Evolutionary conservation across 2,113 vertebrate species (phyloP), one percentile per base, ranked within the genome.

Genomic region (Gymnorhina tibicen): DNA sequence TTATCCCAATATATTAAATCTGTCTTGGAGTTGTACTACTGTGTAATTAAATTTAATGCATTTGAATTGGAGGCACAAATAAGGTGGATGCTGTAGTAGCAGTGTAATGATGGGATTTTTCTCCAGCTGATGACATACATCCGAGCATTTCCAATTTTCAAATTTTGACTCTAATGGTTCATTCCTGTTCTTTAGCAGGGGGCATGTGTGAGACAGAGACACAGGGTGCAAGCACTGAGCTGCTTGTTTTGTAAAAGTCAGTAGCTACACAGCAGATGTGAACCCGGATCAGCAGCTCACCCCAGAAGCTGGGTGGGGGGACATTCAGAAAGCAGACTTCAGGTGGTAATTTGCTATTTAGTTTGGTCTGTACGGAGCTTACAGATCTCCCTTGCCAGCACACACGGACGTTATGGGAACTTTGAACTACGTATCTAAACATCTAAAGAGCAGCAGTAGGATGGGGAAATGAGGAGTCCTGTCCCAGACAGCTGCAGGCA

Each of bases 1-100:
- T 53, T 69, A 85, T 30, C 56, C 60, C 44, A 68, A 17, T 75
- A 37, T n/a, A 60, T 58, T 84, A 92, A 89, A 85, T 89, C 52
- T 95, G 82, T 87, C 95, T 77, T 80, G 49, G 75, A 92, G 55
- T 91, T 93, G 75, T 62, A 85, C n/a, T 92, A 55, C 84, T 69
- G 52, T 66, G 56, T 95, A 95, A 96, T 97, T 83, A 96, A 88
- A 46, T 85, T 96, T 91, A 94, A 68, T 83, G 23, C 47, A 55
- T 87, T 90, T 62, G 27, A 66, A 75, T 82, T 49, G 10, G 59
- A 81, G 88, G 32, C 78, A 76, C 64, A 97, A 93, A 76, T 66
- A 95, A 91, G 75, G 91, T 60, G 21, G 39, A 93, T 91, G 87
- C 30, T 80, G 42, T 81, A 72, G 80, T 23, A 63, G 46, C 63